Evolutionary conservation across 1,140 invertebrate genomes (phyloP), one percentile per base, ranked within the genome.

Genomic region (Whitmania pigra): DNA sequence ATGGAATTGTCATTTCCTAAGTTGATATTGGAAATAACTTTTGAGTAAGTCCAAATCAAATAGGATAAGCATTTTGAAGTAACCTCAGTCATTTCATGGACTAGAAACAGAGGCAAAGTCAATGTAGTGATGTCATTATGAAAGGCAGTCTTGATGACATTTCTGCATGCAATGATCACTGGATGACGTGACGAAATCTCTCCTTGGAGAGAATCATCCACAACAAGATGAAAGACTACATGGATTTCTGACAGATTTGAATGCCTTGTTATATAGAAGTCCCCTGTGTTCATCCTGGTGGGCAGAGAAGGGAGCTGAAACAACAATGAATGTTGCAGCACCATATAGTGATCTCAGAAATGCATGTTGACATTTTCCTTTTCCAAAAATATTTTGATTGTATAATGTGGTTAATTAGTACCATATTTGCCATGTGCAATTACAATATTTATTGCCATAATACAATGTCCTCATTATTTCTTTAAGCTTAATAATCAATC

Each of bases 141-240:
- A 83, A 93, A 94, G 15, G 93, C 93, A 63, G 90, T 89, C 84
- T 96, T 95, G 72, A 98, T 83, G 75, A 97, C 93, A 83, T 97
- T 97, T 69, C 95, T 86, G 49, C 98, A 84, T 6, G 93, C 94
- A 66, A 97, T 85, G 74, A 99, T 94, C n/a, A 89, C 91, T 17
- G 93, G 90, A 86, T 98, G 93, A 22, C 94, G 86, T 1, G 94
- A 97, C 76, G 93, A 94, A 40, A 98, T 93, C 78, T 97, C 94
- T 73, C 87, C 88, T 40, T 43, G 31, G 0, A 85, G 73, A 22
- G 71, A 77, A 60, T 83, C 81, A 71, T 84, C 82, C 18, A 76
- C 87, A 0, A 97, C 89, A 76, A 99, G 87, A 80, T 98, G 94
- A 84, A 97, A 97, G 72, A 97, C 88, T 5, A 94, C 87, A 84